phyloP scores from a whole-genome alignment of 1,140 invertebrate genomes.

The Aphaenogaster floridana region DNA sequence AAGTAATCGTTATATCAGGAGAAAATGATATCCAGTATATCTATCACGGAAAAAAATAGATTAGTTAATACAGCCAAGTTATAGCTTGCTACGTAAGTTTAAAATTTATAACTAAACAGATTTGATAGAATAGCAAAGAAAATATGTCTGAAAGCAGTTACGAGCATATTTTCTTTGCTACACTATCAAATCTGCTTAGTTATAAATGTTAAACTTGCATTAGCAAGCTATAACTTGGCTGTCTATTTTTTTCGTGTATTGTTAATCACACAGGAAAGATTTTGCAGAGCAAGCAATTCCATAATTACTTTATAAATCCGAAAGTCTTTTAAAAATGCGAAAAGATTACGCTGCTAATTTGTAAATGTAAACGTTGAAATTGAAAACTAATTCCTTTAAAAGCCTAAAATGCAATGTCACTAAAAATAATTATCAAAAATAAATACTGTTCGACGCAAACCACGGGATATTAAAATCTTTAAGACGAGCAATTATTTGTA shows the following conservation, averaged over 20 bases:
- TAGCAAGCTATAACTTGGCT: no score
- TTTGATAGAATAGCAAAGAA: no score
- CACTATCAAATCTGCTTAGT: no score
- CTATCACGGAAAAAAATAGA: no score
- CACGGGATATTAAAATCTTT: background rate
- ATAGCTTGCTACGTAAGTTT: no score
- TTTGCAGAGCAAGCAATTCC: background rate
- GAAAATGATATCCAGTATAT: background rate
- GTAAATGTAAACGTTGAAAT: background rate
- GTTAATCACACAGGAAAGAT: background rate
- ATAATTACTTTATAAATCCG: background rate
- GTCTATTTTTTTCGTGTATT: background rate
- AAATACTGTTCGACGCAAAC: background rate
- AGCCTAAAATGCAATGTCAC: background rate
- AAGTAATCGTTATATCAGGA: background rate
- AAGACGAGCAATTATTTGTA: slow-evolving; percentile 40
- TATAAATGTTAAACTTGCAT: no score
- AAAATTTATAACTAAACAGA: no score
- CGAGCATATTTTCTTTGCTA: no score
- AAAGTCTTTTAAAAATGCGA: background rate
- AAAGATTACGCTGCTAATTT: background rate
- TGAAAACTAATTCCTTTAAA: background rate
- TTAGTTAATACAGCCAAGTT: no score
- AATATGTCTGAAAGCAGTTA: no score
- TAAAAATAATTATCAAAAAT: background rate